A percentile compares a stretch with the other conserved stretches of the same genome.
Evolutionary conservation across 35 echinoderm and acorn worm species (phyloP).

Genomic region (Lytechinus variegatus): DNA sequence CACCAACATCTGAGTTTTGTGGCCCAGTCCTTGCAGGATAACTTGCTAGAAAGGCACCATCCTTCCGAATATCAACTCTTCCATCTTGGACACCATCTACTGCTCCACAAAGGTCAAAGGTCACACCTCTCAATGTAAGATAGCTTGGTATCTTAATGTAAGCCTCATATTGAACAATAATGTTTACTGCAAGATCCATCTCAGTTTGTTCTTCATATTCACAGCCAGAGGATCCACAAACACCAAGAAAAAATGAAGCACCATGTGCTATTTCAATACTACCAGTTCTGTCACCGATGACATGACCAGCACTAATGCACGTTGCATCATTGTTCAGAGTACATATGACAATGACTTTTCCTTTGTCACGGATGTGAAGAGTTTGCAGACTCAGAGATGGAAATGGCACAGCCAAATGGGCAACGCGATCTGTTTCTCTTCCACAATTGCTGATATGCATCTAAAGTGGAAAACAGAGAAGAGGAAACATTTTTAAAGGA

Average conservation of each 20-base stretch:
- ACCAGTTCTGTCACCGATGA: slow-evolving; percentile 64
- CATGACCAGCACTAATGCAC: slow-evolving; percentile 22
- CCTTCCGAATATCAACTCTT: slow-evolving; percentile 44
- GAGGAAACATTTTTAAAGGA: no score
- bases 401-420: slow-evolving; percentile 19
- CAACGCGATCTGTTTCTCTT: slow-evolving; percentile 48
- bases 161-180: slow-evolving; percentile 39
- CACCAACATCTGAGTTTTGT: not conserved
- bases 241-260: slow-evolving; percentile 40
- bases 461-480: slow-evolving; percentile 48
- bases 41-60: slow-evolving; percentile 62
- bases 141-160: slow-evolving; percentile 52
- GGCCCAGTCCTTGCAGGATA: slow-evolving; percentile 64
- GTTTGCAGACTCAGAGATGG: slow-evolving; percentile 56
- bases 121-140: slow-evolving; percentile 60
- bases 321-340: not conserved
- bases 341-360: slow-evolving; percentile 36
- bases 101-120: slow-evolving; percentile 77
- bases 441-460: slow-evolving; percentile 69
- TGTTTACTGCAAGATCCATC: slow-evolving; percentile 56
- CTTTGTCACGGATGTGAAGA: slow-evolving; percentile 47
- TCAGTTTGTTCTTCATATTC: slow-evolving; percentile 24
- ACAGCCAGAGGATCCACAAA: slow-evolving; percentile 66
- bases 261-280: not conserved
- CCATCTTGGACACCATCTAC: slow-evolving; percentile 62